These are phyloP conservation scores for Harlomillsia oculata DNA, from an alignment of 1,140 invertebrate genomes.

Conservation along the genomic window DNA sequence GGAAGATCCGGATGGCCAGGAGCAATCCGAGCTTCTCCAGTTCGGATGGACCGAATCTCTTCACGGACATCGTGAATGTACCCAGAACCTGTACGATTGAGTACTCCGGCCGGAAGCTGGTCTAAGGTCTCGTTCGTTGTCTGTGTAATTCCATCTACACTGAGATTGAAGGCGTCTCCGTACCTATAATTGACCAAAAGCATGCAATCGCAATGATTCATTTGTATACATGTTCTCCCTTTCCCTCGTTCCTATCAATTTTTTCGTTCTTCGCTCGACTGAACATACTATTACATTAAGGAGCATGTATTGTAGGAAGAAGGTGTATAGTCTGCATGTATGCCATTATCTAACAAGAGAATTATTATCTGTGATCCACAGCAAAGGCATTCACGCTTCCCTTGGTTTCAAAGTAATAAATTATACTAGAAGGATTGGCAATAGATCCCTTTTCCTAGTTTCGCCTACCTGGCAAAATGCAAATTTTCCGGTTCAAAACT, in stretches of 20 bases:
- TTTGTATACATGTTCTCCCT: neutral
- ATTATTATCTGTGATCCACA: too few relatives aligned
- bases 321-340: too few relatives aligned
- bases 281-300: too few relatives aligned
- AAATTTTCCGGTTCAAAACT: too few relatives aligned
- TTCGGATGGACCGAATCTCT: slow-evolving; percentile 29
- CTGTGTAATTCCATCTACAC: slow-evolving; percentile 30
- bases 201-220: neutral
- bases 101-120: slow-evolving; percentile 13
- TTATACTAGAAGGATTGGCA: too few relatives aligned
- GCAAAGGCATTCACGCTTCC: too few relatives aligned
- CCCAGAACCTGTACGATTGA: slow-evolving; percentile 21
- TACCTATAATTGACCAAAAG: slow-evolving; percentile 19
- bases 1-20: slow-evolving; percentile 32
- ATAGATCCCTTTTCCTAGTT: too few relatives aligned
- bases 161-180: slow-evolving; percentile 24
- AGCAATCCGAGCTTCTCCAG: slow-evolving; percentile 28
- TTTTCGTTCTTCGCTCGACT: neutral
- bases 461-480: too few relatives aligned
- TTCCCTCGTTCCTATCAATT: neutral
- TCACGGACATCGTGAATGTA: slow-evolving; percentile 21
- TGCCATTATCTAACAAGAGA: too few relatives aligned
- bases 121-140: slow-evolving; percentile 30
- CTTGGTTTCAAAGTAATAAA: too few relatives aligned
- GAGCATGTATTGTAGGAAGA: too few relatives aligned